These are phyloP conservation scores for Chaetorhynchus papuensis DNA, from an alignment of 2,113 vertebrate species.

Conservation along the genomic window DNA sequence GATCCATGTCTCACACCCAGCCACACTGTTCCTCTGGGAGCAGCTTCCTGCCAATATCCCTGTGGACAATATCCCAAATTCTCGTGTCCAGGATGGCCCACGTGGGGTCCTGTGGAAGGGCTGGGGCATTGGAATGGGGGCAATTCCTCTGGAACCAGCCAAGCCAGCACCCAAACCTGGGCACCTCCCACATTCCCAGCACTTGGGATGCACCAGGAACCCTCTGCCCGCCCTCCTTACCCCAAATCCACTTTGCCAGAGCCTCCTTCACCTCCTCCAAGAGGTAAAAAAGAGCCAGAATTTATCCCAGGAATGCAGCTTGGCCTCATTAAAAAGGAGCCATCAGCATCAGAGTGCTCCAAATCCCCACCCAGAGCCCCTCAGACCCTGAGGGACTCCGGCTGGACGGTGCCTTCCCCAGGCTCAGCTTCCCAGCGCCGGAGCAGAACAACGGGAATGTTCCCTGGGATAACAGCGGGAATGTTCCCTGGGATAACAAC, in stretches of 20 bases:
- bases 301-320: not conserved
- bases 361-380: not conserved
- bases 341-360: not conserved
- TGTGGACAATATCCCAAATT: not conserved
- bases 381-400: not conserved
- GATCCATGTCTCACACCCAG: not conserved
- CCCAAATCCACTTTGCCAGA: not conserved
- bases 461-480: no score
- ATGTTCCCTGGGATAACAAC: no score
- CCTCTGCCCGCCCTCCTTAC: not conserved
- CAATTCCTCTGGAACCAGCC: not conserved
- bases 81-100: not conserved
- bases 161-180: not conserved
- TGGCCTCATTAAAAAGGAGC: not conserved
- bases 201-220: not conserved
- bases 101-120: not conserved
- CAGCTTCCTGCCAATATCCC: not conserved
- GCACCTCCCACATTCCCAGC: fast-evolving
- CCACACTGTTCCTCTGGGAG: not conserved
- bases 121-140: no score
- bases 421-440: not conserved
- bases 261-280: not conserved
- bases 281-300: not conserved
- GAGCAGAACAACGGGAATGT: no score
- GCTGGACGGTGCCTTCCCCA: not conserved